Evolutionary conservation across 2,888 invertebrate species (phyloP).

Genomic region (Himalopsyche japonica): DNA sequence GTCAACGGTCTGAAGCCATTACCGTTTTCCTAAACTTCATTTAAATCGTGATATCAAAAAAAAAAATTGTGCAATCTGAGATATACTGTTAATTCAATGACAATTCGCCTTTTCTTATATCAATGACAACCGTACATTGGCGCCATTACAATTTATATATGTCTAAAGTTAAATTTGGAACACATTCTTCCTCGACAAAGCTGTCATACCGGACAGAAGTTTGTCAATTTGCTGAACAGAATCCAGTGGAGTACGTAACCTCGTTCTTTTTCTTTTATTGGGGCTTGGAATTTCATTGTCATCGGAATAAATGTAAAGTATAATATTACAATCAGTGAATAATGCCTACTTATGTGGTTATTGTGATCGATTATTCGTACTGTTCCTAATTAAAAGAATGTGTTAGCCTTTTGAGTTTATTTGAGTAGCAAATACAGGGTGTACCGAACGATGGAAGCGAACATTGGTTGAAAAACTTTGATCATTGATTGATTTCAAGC

Average conservation of each 20-base stretch:
- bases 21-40: not conserved
- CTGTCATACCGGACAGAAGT: not conserved
- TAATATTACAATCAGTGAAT: not conserved
- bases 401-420: not conserved
- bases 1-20: no score
- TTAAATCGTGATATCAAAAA: not conserved
- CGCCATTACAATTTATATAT: not conserved
- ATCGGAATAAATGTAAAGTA: not conserved
- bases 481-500: no score
- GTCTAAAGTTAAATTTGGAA: not conserved
- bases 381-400: not conserved
- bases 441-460: not conserved
- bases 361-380: not conserved
- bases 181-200: not conserved
- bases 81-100: not conserved
- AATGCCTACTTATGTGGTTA: not conserved
- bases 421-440: not conserved
- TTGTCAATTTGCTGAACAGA: not conserved
- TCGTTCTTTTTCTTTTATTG: not conserved
- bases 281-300: not conserved
- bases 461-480: no score
- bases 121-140: not conserved
- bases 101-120: not conserved
- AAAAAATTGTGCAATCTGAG: not conserved
- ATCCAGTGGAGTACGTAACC: not conserved